A percentile compares a stretch with the other conserved stretches of the same genome.
These are phyloP conservation scores for Gnatocerus cornutus DNA, from an alignment of 2,888 invertebrate species.

Conservation along the genomic window DNA sequence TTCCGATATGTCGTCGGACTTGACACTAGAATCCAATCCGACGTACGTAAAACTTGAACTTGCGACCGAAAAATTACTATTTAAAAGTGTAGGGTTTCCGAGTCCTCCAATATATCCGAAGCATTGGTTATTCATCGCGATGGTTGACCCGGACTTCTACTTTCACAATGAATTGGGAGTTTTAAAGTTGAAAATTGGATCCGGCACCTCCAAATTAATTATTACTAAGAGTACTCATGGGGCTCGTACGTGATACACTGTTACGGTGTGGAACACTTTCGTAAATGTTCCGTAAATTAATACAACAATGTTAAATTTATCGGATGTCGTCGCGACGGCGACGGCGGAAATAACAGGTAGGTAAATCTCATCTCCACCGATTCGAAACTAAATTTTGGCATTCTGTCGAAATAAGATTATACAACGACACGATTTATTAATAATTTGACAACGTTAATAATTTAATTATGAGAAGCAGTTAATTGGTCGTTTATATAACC, in stretches of 20 bases:
- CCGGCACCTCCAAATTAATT: not conserved
- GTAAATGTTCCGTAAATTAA: no score
- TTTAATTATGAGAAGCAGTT: constrained; percentile 5
- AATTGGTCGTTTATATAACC: constrained; percentile 6
- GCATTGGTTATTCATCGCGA: constrained; percentile 11
- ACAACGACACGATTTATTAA: not conserved
- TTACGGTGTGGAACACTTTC: not conserved
- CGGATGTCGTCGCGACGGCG: not conserved
- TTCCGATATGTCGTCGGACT: constrained; percentile 15
- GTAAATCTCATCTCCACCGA: no score
- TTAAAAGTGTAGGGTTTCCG: not conserved
- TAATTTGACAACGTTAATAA: constrained; percentile 1
- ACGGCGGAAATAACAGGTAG: not conserved
- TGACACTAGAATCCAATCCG: not conserved
- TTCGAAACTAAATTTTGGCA: not conserved
- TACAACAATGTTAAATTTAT: no score
- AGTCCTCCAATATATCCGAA: constrained; percentile 9
- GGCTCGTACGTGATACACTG: not conserved
- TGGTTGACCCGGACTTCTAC: not conserved
- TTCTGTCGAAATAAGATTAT: constrained; percentile 1
- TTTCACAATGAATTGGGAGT: constrained; percentile 15
- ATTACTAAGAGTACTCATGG: not conserved
- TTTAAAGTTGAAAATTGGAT: constrained; percentile 1
- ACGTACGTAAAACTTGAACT: not conserved
- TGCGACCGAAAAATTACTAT: not conserved